These are phyloP conservation scores for Aphelenchoides avenae DNA, from an alignment of 1,140 invertebrate genomes.

Conservation along the genomic window DNA sequence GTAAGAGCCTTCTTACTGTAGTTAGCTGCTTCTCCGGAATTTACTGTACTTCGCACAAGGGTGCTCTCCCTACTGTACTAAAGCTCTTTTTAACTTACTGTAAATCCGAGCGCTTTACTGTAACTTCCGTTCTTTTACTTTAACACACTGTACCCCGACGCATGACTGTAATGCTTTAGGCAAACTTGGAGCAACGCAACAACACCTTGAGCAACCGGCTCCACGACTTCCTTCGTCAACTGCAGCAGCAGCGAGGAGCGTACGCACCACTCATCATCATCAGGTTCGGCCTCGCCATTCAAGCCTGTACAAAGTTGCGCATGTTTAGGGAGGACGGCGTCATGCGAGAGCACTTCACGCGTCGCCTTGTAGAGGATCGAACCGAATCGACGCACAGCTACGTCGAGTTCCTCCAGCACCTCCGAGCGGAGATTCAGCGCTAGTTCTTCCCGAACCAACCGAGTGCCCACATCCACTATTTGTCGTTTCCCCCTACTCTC, in stretches of 20 bases:
- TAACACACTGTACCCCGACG: too few relatives aligned
- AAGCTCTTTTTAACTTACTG: too few relatives aligned
- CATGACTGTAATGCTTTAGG: slow-evolving; percentile 64
- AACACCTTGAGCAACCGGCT: slow-evolving; percentile 73
- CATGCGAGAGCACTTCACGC: slow-evolving; percentile 74
- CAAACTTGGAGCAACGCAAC: slow-evolving; percentile 73
- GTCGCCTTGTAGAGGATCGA: slow-evolving; percentile 85
- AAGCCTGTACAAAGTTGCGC: slow-evolving; percentile 4
- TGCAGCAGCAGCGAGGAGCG: slow-evolving; percentile 76
- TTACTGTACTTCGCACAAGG: too few relatives aligned
- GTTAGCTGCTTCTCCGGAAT: neutral
- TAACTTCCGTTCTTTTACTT: too few relatives aligned
- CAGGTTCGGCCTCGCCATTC: slow-evolving; percentile 65
- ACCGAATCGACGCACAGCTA: slow-evolving; percentile 88
- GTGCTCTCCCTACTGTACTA: too few relatives aligned
- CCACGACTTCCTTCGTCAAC: slow-evolving; percentile 74
- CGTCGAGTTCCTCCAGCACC: slow-evolving; percentile 93
- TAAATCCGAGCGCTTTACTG: too few relatives aligned
- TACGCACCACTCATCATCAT: slow-evolving; percentile 74
- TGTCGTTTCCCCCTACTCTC: too few relatives aligned
- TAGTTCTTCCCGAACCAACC: too few relatives aligned
- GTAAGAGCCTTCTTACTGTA: slow-evolving; percentile 65
- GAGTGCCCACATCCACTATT: too few relatives aligned
- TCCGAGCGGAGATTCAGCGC: slow-evolving; percentile 61
- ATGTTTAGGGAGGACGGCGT: slow-evolving; percentile 77